Evolutionary conservation across 2,888 invertebrate genomes (phyloP).

Genomic region (Rhyacophila evoluta): DNA sequence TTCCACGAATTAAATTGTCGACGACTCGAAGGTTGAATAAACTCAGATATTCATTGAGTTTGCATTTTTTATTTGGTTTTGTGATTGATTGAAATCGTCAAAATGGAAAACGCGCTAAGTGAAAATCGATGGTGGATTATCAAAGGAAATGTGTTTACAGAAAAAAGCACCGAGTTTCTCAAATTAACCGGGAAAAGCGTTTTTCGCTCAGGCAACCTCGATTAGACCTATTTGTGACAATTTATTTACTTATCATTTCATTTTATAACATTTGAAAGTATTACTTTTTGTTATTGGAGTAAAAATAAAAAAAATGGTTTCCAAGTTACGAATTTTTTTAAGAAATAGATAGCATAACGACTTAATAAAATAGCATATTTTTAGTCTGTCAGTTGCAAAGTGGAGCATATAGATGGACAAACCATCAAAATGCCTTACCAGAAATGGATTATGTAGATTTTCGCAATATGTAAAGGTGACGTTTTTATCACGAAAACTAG

Average conservation of each 20-base stretch:
- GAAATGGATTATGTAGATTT: too few species aligned
- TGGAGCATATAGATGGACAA: too few species aligned
- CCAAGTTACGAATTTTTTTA: too few species aligned
- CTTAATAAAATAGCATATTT: too few species aligned
- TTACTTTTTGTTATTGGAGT: too few species aligned
- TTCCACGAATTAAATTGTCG: too few species aligned
- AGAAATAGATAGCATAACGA: too few species aligned
- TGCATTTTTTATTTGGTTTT: not conserved
- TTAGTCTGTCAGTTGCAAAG: too few species aligned
- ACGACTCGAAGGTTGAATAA: not conserved
- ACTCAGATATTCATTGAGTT: not conserved
- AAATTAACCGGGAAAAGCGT: not conserved
- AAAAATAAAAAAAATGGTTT: too few species aligned
- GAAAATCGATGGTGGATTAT: not conserved
- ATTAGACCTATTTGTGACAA: not conserved
- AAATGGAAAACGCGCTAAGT: not conserved
- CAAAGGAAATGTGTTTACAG: conserved; percentile 5
- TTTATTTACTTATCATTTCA: not conserved
- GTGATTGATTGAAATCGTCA: conserved; percentile 1
- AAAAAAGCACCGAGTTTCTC: not conserved
- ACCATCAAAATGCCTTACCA: too few species aligned
- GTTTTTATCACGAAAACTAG: too few species aligned
- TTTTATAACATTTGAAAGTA: not conserved
- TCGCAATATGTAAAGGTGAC: too few species aligned
- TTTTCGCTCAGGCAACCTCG: not conserved